Base-by-base conservation (phyloP, 2,797 vertebrate genomes). In the Lithobates sylvaticus region DNA sequence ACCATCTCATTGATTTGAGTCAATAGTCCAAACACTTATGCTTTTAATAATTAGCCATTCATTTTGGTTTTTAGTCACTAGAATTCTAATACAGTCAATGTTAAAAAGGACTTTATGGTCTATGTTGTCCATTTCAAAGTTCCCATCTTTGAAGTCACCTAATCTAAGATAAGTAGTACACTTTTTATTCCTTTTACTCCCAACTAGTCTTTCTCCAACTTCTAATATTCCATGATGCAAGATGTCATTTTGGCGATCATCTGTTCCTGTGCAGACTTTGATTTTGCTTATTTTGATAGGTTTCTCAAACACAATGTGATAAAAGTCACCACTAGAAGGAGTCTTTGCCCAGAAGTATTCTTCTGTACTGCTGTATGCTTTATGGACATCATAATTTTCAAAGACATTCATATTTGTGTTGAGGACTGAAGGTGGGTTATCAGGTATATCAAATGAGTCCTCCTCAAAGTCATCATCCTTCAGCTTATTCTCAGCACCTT, bases 381-480 rank as follows among this genome's bases (percentile, higher is more conserved):
- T 99, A 89, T 96, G 94, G 73, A 97, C 96, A 0, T 98, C 97
- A 5, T 99, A 99, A 92, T 96, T 98, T 89, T 99, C 98, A 90
- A 99, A 99, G 76, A 98, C 96, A 83, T 97, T 97, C 90, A 99
- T 99, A 89, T 98, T 99, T 3, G 98, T 99, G 88, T 96, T 95
- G 29, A 99, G 91, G 82, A 91, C 96, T 86, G 98, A 97, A 21
- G 98, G 97, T 2, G 98, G 98, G 73, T 99, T 99, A 92, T 99
- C 98, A 0, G 98, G 98, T 84, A 99, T 97, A 89, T 99, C 98
- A 65, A 97, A 93, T 1, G 96, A 96, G 88, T 99, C 98, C 75
- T 99, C 98, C 92, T 99, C 98, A 86, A 99, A 99, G 90, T 99
- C 98, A 27, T 99, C 98, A 81, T 99, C 98, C 88, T 99, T 99